Evolutionary conservation across 2,113 vertebrate species (phyloP).

Genomic region (Sprattus sprattus): DNA sequence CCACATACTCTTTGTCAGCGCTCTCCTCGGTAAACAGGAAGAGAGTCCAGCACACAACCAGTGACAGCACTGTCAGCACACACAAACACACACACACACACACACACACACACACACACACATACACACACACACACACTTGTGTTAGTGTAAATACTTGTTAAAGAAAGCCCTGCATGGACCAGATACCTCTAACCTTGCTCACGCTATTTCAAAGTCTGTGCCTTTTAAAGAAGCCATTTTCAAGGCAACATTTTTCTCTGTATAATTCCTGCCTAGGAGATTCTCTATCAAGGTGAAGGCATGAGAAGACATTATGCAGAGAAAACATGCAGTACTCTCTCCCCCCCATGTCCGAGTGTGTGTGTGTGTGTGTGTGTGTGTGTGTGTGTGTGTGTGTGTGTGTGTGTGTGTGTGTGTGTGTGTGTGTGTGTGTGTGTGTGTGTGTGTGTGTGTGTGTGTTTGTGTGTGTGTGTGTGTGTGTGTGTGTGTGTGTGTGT

Average conservation of each 20-base stretch:
- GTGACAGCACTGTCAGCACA: background rate
- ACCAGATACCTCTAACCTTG: conserved; percentile 34
- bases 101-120: conserved; percentile 5
- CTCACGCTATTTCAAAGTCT: conserved; percentile 28
- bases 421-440: background rate
- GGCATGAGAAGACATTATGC: background rate
- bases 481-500: too few relatives aligned
- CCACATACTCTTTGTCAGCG: background rate
- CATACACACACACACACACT: background rate
- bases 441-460: background rate
- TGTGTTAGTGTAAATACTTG: conserved; percentile 39
- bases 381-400: too few relatives aligned
- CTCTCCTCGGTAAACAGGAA: background rate
- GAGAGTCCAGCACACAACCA: background rate
- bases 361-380: too few relatives aligned
- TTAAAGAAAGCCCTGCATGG: conserved; percentile 17
- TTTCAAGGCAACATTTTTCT: background rate
- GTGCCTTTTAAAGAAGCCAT: conserved; percentile 7
- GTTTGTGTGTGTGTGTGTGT: too few relatives aligned
- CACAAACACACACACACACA: background rate
- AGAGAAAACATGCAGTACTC: too few relatives aligned
- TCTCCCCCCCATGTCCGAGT: too few relatives aligned
- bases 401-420: background rate
- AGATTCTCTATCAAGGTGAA: conserved; percentile 20
- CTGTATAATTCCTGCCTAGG: conserved; percentile 11